These are phyloP conservation scores for Lasioglossum figueresi DNA, from an alignment of 2,888 invertebrate genomes.

Conservation along the genomic window DNA sequence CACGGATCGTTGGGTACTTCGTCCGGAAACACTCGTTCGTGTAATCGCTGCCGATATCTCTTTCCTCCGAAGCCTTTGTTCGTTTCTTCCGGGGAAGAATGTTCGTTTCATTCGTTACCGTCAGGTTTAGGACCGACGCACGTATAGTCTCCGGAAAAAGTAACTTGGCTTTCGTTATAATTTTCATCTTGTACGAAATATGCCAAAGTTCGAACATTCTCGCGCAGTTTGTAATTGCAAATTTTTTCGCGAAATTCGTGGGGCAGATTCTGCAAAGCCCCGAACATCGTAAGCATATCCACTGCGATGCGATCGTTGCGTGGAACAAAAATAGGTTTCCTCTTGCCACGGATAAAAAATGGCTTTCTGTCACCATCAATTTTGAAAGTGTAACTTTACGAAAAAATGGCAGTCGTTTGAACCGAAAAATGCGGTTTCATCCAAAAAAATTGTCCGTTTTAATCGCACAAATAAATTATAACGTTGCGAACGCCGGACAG, in stretches of 20 bases:
- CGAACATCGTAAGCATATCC: background rate
- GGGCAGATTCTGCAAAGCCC: background rate
- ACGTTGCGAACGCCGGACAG: background rate
- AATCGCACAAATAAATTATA: background rate
- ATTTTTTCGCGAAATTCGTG: background rate
- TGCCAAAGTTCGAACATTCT: too few species aligned
- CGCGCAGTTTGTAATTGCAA: background rate
- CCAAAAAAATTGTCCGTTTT: background rate
- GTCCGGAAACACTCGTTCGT: background rate
- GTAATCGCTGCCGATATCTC: background rate
- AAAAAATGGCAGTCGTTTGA: background rate
- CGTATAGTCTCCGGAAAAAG: too few species aligned
- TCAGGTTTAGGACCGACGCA: background rate
- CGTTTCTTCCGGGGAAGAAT: background rate
- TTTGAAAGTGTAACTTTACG: background rate
- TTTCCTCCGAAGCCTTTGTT: background rate
- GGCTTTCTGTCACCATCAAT: background rate
- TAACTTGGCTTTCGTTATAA: too few species aligned
- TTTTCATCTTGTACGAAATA: too few species aligned
- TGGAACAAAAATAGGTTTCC: background rate
- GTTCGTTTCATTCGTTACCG: background rate
- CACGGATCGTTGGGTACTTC: conserved; percentile 1
- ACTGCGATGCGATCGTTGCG: background rate
- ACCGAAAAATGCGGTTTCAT: background rate
- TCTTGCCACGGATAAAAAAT: background rate